Evolutionary conservation across 2,888 invertebrate genomes (phyloP).

Genomic region (Heteromyza rotundicornis): DNA sequence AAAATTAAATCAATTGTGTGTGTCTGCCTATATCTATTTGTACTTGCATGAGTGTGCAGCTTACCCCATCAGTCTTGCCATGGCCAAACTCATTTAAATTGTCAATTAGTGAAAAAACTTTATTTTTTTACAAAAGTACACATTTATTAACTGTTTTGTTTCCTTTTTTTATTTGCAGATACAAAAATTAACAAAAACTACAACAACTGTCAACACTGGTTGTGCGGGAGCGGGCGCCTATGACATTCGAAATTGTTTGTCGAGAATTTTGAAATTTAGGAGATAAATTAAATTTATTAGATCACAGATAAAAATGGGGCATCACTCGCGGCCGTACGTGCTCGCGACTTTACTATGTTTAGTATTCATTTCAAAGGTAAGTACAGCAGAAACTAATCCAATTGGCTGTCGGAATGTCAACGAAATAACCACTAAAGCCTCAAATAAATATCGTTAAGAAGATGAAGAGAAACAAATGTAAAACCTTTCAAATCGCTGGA

Average conservation of each 20-base stretch:
- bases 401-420: too few species aligned
- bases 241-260: conserved; percentile 13
- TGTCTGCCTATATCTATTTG: too few species aligned
- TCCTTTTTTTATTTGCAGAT: conserved; percentile 20
- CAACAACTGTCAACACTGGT: conserved; percentile 7
- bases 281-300: conserved; percentile 18
- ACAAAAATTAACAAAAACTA: conserved; percentile 18
- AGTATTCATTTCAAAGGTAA: conserved; percentile 61
- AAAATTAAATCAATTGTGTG: too few species aligned
- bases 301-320: conserved; percentile 53
- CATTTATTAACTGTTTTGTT: neutral
- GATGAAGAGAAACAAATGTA: neutral
- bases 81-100: too few species aligned
- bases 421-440: too few species aligned
- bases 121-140: too few species aligned
- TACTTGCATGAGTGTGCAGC: too few species aligned
- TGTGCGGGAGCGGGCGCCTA: conserved; percentile 10
- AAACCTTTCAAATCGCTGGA: neutral
- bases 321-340: conserved; percentile 57
- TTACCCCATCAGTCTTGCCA: too few species aligned
- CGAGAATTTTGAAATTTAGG: conserved; percentile 12
- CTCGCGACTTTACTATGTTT: conserved; percentile 58
- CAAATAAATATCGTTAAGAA: too few species aligned
- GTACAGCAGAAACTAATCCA: conserved; percentile 29
- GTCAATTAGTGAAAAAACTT: too few species aligned